phyloP scores from a whole-genome alignment of 2,797 vertebrate genomes.

The Spea hammondii region DNA sequence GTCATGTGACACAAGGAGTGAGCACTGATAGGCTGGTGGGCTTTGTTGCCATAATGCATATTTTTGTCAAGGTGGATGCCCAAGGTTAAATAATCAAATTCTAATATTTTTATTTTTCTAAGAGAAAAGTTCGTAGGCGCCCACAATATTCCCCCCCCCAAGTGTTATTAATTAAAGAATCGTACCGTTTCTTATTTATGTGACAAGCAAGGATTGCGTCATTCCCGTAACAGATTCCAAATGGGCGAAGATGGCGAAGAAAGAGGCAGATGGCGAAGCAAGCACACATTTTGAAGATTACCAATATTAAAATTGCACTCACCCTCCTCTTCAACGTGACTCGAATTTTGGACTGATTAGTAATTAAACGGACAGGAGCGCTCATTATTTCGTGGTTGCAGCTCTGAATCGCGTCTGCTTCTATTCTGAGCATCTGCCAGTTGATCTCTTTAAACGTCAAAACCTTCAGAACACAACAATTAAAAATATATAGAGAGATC shows the following conservation, averaged over 20 bases:
- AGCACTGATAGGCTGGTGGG: too few species aligned
- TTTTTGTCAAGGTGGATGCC: too few species aligned
- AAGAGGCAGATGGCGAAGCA: background rate
- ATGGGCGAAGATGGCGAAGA: conserved; percentile 18
- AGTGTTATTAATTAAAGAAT: too few species aligned
- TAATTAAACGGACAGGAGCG: conserved; percentile 95
- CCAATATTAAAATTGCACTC: conserved; percentile 55
- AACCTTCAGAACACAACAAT: conserved; percentile 70
- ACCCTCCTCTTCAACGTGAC: conserved; percentile 97
- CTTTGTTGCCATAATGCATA: too few species aligned
- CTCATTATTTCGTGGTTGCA: conserved; percentile 92
- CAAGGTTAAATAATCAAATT: too few species aligned
- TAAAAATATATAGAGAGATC: background rate
- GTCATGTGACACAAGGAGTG: too few species aligned
- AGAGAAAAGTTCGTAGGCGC: too few species aligned
- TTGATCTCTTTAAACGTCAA: conserved; percentile 98
- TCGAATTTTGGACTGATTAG: conserved; percentile 96
- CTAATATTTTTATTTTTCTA: too few species aligned
- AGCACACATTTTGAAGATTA: background rate
- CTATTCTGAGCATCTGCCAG: conserved; percentile 99
- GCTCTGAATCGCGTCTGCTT: conserved; percentile 96
- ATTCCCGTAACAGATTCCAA: background rate
- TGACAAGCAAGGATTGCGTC: too few species aligned
- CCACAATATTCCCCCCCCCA: too few species aligned
- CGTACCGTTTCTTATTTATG: too few species aligned